phyloP scores from a whole-genome alignment of 2,113 vertebrate species.

The Vidua chalybeata region DNA sequence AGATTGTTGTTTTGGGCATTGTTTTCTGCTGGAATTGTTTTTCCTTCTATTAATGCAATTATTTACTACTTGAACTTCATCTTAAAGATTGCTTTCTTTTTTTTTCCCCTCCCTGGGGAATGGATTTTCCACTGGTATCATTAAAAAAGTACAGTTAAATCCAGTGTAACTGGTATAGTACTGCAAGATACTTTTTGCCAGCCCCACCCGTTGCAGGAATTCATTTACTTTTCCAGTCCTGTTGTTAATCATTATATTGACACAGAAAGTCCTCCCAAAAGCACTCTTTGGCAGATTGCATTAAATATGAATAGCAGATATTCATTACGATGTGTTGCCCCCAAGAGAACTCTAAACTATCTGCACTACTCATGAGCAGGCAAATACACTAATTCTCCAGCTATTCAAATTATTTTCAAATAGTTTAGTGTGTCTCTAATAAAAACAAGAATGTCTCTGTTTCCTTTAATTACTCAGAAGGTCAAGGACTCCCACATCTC shows the following conservation, averaged over 20 bases:
- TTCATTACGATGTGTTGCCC: slow-evolving; percentile 67
- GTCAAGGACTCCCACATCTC: slow-evolving; percentile 65
- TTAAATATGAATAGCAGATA: slow-evolving; percentile 70
- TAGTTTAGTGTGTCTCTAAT: slow-evolving; percentile 65
- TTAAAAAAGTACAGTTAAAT: slow-evolving; percentile 22
- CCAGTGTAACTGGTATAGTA: slow-evolving; percentile 27
- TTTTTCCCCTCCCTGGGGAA: background rate
- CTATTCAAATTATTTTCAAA: slow-evolving; percentile 70
- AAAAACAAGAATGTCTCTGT: slow-evolving; percentile 67
- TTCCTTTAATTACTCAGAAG: slow-evolving; percentile 66
- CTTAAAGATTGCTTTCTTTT: background rate
- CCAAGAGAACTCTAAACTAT: slow-evolving; percentile 64
- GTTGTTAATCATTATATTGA: slow-evolving; percentile 67
- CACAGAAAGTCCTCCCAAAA: slow-evolving; percentile 68
- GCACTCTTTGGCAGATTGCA: slow-evolving; percentile 67
- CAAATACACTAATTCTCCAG: slow-evolving; percentile 64
- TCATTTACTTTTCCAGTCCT: slow-evolving; percentile 66
- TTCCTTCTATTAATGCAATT: background rate
- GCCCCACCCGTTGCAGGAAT: slow-evolving; percentile 57
- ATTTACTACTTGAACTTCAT: background rate
- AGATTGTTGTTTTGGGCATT: background rate
- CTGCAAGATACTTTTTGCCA: slow-evolving; percentile 57
- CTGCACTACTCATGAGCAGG: slow-evolving; percentile 54
- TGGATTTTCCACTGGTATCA: slow-evolving; percentile 13
- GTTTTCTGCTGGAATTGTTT: slow-evolving; percentile 6